phyloP scores from a whole-genome alignment of 2,888 invertebrate genomes.

The Melanophora roralis region DNA sequence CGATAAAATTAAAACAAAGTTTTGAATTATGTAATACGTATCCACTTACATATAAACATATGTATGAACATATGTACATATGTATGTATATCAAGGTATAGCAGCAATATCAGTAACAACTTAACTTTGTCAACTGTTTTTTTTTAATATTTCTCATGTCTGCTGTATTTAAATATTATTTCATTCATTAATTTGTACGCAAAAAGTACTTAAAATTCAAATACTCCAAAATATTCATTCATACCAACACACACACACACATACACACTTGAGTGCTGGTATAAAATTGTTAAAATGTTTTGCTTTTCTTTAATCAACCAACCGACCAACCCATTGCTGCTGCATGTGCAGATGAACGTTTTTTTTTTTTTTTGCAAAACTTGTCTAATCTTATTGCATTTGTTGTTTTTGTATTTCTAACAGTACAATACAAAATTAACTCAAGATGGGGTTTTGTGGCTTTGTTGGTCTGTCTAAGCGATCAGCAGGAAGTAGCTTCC shows the following conservation, averaged over 20 bases:
- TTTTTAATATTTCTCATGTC: too few species aligned
- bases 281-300: neutral
- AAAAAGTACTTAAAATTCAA: neutral
- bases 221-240: neutral
- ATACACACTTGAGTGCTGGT: neutral
- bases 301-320: neutral
- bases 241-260: neutral
- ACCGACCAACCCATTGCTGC: neutral
- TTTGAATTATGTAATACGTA: slow-evolving; percentile 50
- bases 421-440: neutral
- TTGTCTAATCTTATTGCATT: neutral
- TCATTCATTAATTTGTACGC: neutral
- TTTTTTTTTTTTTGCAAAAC: slow-evolving; percentile 1
- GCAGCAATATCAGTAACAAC: neutral
- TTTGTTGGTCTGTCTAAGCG: neutral
- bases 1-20: slow-evolving; percentile 22
- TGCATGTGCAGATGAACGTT: neutral
- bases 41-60: neutral
- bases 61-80: too few species aligned
- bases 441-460: slow-evolving; percentile 30
- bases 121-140: too few species aligned
- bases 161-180: neutral
- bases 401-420: neutral
- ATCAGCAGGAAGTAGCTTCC: slow-evolving; percentile 71
- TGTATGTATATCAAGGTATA: too few species aligned